Percentiles rank a stretch among this genome's conserved stretches.
Conservation (phyloP, 2,888 invertebrate species). For the Azorinus chamasolen region DNA sequence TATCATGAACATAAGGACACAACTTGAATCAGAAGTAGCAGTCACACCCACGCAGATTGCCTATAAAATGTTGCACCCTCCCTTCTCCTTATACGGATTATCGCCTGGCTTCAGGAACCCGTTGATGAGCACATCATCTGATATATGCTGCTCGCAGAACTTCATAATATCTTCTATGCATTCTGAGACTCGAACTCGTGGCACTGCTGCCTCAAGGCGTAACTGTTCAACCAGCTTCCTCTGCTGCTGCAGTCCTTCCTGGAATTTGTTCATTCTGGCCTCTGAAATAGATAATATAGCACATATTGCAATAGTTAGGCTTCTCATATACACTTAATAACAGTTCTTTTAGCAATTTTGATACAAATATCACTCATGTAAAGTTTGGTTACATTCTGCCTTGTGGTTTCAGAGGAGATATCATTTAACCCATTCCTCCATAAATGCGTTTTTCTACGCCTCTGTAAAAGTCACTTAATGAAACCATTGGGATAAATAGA, state of each 20-base stretch:
- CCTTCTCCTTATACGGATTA: constrained; percentile 91
- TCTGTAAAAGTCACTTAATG: too few species aligned
- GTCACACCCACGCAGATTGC: constrained; percentile 1
- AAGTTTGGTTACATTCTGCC: too few species aligned
- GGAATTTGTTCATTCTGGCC: constrained; percentile 83
- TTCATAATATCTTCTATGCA: constrained; percentile 96
- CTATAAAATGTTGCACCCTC: constrained; percentile 81
- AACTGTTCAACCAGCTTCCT: constrained; percentile 97
- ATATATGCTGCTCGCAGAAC: constrained; percentile 90
- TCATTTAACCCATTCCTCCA: too few species aligned
- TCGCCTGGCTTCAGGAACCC: constrained; percentile 98
- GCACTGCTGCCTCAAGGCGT: constrained; percentile 95
- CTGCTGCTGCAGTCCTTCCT: constrained; percentile 93
- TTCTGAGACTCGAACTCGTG: constrained; percentile 94
- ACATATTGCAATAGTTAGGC: too few species aligned
- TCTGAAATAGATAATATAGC: constrained; percentile 44
- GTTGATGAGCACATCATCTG: constrained; percentile 96
- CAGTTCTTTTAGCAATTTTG: too few species aligned
- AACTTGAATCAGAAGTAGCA: too few species aligned
- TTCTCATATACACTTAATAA: too few species aligned
- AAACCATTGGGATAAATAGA: too few species aligned
- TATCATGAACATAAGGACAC: too few species aligned
- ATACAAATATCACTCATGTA: too few species aligned
- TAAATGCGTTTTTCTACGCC: too few species aligned
- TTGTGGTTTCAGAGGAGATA: too few species aligned